Percentiles rank a stretch among this genome's conserved stretches.
phyloP scores from a whole-genome alignment of 2,888 invertebrate genomes.

The Periphyllus acericola region DNA sequence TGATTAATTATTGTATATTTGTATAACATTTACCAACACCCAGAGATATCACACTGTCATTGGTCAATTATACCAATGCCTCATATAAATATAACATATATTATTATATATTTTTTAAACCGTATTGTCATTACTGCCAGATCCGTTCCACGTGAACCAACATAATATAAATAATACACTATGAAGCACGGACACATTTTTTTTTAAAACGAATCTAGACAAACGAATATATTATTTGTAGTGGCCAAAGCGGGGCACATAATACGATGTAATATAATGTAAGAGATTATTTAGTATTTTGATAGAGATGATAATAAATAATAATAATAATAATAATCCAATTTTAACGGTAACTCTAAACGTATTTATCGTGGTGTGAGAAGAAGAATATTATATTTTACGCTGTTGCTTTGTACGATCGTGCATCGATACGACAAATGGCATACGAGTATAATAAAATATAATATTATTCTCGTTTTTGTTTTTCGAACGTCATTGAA shows the following conservation, averaged over 20 bases:
- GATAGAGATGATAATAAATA: background rate
- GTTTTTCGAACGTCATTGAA: background rate
- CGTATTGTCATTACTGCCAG: background rate
- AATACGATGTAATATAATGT: background rate
- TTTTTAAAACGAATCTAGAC: background rate
- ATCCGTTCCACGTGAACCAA: background rate
- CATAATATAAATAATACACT: constrained; percentile 14
- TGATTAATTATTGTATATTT: too few relatives aligned
- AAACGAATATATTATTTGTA: background rate
- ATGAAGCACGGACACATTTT: background rate
- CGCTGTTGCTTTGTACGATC: background rate
- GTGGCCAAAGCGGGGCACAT: background rate
- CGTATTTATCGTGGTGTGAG: background rate
- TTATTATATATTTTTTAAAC: background rate
- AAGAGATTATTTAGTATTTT: background rate
- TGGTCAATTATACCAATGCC: background rate
- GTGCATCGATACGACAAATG: background rate
- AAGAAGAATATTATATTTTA: background rate
- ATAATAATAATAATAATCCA: background rate
- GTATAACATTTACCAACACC: too few relatives aligned
- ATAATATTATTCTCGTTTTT: background rate
- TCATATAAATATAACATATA: too few relatives aligned
- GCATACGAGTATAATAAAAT: background rate
- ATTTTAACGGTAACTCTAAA: constrained; percentile 20
- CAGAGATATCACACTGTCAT: too few relatives aligned